Percentiles rank a stretch among this genome's conserved stretches.
phyloP scores from a whole-genome alignment of 2,113 vertebrate genomes.

The Jaculus jaculus region DNA sequence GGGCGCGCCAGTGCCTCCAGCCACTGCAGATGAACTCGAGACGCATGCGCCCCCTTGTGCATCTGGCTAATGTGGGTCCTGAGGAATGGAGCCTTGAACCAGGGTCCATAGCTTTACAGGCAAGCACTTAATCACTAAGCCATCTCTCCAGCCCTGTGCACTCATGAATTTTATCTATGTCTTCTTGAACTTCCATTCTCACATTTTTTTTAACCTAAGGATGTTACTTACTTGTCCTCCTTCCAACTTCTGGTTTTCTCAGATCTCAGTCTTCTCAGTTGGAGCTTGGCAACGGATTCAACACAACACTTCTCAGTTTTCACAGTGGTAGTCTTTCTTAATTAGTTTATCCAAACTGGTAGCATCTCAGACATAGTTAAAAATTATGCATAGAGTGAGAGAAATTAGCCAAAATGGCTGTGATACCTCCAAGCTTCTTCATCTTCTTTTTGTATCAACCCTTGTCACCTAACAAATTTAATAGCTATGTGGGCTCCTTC shows the following conservation, averaged over 20 bases:
- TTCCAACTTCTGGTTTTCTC: not conserved
- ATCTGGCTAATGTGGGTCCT: too few relatives aligned
- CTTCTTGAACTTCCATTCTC: not conserved
- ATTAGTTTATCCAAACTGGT: conserved; percentile 38
- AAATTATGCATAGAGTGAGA: not conserved
- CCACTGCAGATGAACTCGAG: too few relatives aligned
- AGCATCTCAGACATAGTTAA: not conserved
- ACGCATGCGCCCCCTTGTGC: too few relatives aligned
- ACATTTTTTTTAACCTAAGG: not conserved
- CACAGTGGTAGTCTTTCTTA: not conserved
- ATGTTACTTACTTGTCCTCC: not conserved
- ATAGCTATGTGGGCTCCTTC: not conserved
- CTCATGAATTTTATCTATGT: not conserved
- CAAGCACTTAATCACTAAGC: too few relatives aligned
- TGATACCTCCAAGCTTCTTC: not conserved
- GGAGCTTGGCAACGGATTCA: not conserved
- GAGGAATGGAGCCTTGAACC: too few relatives aligned
- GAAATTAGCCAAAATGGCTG: conserved; percentile 1
- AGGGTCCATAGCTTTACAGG: too few relatives aligned
- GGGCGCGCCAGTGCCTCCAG: too few relatives aligned
- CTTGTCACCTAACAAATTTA: not conserved
- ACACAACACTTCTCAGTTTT: not conserved
- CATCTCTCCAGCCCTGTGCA: too few relatives aligned
- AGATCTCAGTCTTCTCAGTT: not conserved
- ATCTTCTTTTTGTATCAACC: not conserved